Evolutionary conservation across 2,888 invertebrate species (phyloP).

Genomic region (Elysia crispata): DNA sequence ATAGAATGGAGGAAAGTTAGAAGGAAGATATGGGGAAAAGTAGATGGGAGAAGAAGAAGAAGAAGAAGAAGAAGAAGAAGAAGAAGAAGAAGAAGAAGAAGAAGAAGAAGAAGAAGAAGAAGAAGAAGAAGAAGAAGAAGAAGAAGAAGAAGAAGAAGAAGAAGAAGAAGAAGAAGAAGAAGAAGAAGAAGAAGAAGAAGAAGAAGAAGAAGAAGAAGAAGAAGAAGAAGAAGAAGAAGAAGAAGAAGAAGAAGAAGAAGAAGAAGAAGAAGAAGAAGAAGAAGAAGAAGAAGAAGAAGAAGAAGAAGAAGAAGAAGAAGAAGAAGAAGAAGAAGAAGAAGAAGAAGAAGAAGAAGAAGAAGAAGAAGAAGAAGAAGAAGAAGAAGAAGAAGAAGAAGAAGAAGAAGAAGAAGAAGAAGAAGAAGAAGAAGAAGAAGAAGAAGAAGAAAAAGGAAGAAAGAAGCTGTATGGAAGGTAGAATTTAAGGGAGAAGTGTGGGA

Average conservation of each 20-base stretch:
- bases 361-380: conserved; percentile 38
- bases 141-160: neutral
- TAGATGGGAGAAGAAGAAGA: conserved; percentile 10
- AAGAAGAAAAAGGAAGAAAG: neutral
- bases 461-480: neutral
- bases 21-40: neutral
- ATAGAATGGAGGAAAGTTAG: too few species aligned
- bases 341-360: conserved; percentile 41
- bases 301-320: conserved; percentile 15
- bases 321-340: conserved; percentile 41
- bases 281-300: neutral
- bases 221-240: neutral
- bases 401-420: conserved; percentile 38
- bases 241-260: neutral
- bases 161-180: neutral
- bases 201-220: neutral
- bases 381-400: conserved; percentile 38
- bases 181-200: neutral
- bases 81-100: neutral
- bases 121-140: neutral
- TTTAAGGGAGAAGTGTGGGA: neutral
- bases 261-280: neutral
- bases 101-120: conserved; percentile 5
- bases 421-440: conserved; percentile 32
- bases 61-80: conserved; percentile 2